Evolutionary conservation across 2,888 invertebrate genomes (phyloP).

Genomic region (Ormia ochracea): DNA sequence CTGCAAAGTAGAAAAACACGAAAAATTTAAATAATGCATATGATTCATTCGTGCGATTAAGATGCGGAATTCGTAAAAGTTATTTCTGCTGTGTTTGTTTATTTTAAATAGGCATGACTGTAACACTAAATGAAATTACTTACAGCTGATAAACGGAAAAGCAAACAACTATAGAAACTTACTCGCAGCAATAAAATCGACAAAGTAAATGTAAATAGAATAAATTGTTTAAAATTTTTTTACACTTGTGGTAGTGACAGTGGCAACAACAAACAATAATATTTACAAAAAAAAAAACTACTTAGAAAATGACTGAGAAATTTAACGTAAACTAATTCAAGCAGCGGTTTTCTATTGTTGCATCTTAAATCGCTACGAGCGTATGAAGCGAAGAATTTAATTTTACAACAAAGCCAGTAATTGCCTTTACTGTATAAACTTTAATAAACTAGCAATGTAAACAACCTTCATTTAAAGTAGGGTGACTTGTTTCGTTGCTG

Average conservation of each 20-base stretch:
- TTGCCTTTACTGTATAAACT: conserved; percentile 6
- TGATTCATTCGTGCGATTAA: conserved; percentile 34
- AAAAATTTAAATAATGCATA: conserved; percentile 7
- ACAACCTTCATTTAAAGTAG: background rate
- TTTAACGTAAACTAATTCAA: conserved; percentile 9
- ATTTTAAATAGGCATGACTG: conserved; percentile 9
- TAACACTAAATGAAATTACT: conserved; percentile 34
- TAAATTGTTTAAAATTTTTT: conserved; percentile 27
- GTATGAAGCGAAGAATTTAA: background rate
- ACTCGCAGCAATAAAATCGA: background rate
- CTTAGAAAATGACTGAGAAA: conserved; percentile 21
- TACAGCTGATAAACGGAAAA: background rate
- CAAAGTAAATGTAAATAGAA: conserved; percentile 12
- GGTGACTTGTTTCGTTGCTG: background rate
- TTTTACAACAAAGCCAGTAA: background rate
- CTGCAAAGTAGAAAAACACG: background rate
- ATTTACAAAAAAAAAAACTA: conserved; percentile 25
- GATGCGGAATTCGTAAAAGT: conserved; percentile 26
- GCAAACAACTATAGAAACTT: conserved; percentile 13
- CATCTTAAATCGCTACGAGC: background rate
- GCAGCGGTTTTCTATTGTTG: conserved; percentile 31
- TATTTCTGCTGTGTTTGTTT: background rate
- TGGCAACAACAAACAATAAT: background rate
- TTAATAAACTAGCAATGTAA: background rate
- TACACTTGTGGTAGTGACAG: conserved; percentile 6